phyloP scores from a whole-genome alignment of 2,113 vertebrate genomes.

The Eidolon helvum region DNA sequence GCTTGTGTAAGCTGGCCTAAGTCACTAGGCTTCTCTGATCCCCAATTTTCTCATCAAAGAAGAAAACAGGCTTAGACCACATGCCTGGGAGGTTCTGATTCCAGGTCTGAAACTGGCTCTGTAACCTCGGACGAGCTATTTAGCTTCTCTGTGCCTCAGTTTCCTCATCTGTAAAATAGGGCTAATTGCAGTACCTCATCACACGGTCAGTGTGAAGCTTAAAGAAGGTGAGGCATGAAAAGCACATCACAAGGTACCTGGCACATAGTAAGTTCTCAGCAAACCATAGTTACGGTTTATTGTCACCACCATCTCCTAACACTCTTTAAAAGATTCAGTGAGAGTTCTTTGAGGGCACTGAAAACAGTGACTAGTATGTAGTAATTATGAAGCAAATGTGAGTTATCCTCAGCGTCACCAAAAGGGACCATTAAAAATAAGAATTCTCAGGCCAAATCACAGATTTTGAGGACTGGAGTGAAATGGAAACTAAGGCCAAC shows the following conservation, averaged over 20 bases:
- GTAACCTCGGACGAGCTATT: background rate
- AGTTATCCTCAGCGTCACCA: background rate
- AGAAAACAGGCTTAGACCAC: background rate
- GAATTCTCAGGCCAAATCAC: background rate
- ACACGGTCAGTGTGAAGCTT: background rate
- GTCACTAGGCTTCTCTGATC: constrained; percentile 2
- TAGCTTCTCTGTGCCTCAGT: background rate
- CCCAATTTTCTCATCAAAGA: background rate
- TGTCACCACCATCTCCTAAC: background rate
- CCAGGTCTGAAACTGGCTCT: background rate
- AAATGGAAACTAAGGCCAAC: background rate
- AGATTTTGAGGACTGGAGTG: background rate
- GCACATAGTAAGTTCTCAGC: background rate
- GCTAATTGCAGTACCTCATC: background rate
- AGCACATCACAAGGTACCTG: background rate
- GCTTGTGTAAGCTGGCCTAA: background rate
- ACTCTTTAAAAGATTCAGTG: background rate
- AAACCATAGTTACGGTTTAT: background rate
- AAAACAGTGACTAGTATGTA: background rate
- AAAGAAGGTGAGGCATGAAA: background rate
- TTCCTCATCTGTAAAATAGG: background rate
- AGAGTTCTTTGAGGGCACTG: background rate
- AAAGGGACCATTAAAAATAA: background rate
- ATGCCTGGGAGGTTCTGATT: background rate
- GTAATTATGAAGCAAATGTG: background rate